These are phyloP conservation scores for Cyanoderma ruficeps DNA, from an alignment of 2,113 vertebrate species.

Conservation along the genomic window DNA sequence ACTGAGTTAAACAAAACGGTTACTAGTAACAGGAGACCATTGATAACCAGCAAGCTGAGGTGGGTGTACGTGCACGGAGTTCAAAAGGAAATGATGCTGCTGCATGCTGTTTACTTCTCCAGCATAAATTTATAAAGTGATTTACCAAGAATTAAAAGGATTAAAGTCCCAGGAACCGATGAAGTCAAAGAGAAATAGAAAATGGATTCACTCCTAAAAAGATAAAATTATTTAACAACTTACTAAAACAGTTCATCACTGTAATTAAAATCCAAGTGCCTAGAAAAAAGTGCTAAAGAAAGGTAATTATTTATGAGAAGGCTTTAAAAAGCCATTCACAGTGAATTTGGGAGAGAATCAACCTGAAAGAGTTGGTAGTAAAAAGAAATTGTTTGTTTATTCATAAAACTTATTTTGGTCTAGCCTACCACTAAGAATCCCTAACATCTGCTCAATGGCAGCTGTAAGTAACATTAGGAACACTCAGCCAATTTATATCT, in stretches of 20 bases:
- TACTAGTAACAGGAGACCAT: not conserved
- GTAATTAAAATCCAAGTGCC: slow-evolving; percentile 58
- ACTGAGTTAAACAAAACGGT: not conserved
- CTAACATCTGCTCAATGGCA: slow-evolving; percentile 48
- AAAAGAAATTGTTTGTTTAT: slow-evolving; percentile 59
- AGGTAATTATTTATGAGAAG: slow-evolving; percentile 68
- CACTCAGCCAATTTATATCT: slow-evolving; percentile 55
- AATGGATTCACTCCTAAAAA: slow-evolving; percentile 13
- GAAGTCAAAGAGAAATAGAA: not conserved
- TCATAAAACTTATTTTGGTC: slow-evolving; percentile 57
- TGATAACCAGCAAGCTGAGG: not conserved
- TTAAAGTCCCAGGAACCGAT: not conserved
- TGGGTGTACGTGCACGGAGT: not conserved
- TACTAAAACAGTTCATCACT: slow-evolving; percentile 70
- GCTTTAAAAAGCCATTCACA: slow-evolving; percentile 36
- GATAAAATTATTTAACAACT: slow-evolving; percentile 63
- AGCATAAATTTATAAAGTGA: not conserved
- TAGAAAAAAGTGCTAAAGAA: slow-evolving; percentile 49
- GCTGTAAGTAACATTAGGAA: slow-evolving; percentile 60
- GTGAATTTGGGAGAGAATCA: slow-evolving; percentile 46
- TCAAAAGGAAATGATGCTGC: not conserved
- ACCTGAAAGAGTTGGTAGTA: slow-evolving; percentile 26
- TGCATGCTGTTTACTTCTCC: not conserved
- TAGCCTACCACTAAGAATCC: slow-evolving; percentile 31
- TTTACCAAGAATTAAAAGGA: slow-evolving; percentile 19